Evolutionary conservation across 2,888 invertebrate species (phyloP).

Genomic region (Chaetogeoica ovagalla): DNA sequence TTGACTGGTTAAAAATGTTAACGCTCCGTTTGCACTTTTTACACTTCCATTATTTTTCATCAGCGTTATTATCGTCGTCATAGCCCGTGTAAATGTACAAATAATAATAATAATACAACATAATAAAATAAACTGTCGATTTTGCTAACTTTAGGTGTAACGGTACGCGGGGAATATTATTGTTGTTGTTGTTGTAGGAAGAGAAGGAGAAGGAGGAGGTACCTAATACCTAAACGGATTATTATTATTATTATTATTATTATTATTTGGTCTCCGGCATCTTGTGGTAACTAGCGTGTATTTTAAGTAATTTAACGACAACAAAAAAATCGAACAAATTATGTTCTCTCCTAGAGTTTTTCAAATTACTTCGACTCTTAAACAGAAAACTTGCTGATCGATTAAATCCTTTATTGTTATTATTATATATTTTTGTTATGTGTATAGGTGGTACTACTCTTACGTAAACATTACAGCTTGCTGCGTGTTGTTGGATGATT

Average conservation of each 20-base stretch:
- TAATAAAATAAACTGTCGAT: slow-evolving; percentile 26
- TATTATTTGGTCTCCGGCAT: slow-evolving; percentile 34
- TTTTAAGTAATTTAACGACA: slow-evolving; percentile 35
- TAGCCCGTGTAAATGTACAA: neutral
- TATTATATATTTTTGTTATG: neutral
- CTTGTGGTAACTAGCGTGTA: neutral
- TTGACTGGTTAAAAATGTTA: neutral
- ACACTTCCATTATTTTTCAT: slow-evolving; percentile 26
- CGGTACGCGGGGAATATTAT: neutral
- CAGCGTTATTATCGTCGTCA: slow-evolving; percentile 29
- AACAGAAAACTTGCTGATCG: slow-evolving; percentile 9
- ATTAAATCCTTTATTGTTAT: neutral
- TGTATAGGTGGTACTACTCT: neutral
- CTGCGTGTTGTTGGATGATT: neutral
- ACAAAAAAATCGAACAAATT: slow-evolving; percentile 25
- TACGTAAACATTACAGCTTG: slow-evolving; percentile 9
- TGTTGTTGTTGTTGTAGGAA: no score
- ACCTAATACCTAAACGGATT: neutral
- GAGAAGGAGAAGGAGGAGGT: neutral
- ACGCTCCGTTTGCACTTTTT: slow-evolving; percentile 31
- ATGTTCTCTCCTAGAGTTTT: neutral
- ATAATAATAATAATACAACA: neutral
- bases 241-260: no score
- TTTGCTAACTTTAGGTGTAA: slow-evolving; percentile 25
- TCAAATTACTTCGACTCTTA: neutral